A percentile compares a stretch with the other conserved stretches of the same genome.
Evolutionary conservation across 2,113 vertebrate genomes (phyloP).

Genomic region (Pseudois nayaur): DNA sequence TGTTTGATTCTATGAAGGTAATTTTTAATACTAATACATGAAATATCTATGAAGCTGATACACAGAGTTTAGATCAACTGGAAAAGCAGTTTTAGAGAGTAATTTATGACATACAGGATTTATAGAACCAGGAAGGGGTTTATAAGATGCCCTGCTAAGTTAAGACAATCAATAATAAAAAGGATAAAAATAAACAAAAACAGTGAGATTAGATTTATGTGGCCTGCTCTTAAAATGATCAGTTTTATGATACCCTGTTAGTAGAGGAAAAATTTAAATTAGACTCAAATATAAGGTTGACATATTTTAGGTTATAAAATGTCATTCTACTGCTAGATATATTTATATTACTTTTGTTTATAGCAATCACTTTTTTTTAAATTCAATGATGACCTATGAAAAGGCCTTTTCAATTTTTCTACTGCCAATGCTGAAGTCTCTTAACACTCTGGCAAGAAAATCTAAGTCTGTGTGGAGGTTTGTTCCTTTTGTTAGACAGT

Average conservation of each 20-base stretch:
- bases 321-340: not conserved
- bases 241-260: slow-evolving; percentile 39
- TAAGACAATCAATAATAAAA: not conserved
- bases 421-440: not conserved
- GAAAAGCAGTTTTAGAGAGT: not conserved
- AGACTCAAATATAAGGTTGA: slow-evolving; percentile 37
- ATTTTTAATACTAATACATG: not conserved
- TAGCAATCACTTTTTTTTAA: not conserved
- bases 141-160: not conserved
- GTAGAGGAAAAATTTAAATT: slow-evolving; percentile 42
- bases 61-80: not conserved
- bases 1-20: not conserved
- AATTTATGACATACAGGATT: slow-evolving; percentile 35
- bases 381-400: not conserved
- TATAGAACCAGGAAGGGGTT: not conserved
- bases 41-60: not conserved
- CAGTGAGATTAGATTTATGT: slow-evolving; percentile 44
- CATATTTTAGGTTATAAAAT: slow-evolving; percentile 47
- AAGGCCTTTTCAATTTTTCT: not conserved
- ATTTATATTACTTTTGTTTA: slow-evolving; percentile 54
- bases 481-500: not conserved
- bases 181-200: not conserved
- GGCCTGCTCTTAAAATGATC: slow-evolving; percentile 37
- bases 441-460: not conserved
- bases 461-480: not conserved